These are phyloP conservation scores for Psittacus erithacus DNA, from an alignment of 2,113 vertebrate species.

Conservation along the genomic window DNA sequence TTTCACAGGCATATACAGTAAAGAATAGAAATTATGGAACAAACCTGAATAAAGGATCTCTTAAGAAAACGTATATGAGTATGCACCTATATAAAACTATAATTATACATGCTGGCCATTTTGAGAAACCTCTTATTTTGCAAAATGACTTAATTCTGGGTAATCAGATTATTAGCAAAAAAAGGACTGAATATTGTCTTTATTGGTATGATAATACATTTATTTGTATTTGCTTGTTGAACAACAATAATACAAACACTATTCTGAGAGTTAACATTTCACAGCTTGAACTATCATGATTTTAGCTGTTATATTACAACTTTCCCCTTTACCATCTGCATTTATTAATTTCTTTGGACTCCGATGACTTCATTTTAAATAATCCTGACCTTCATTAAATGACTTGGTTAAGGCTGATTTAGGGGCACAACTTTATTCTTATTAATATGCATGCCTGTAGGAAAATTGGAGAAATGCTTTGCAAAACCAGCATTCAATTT, in stretches of 20 bases:
- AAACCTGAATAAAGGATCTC: not conserved
- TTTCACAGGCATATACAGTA: not conserved
- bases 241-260: not conserved
- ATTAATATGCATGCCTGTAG: slow-evolving; percentile 27
- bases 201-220: not conserved
- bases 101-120: not conserved
- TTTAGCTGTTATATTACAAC: not conserved
- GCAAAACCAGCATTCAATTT: slow-evolving; percentile 49
- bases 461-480: slow-evolving; percentile 49
- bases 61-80: not conserved
- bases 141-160: not conserved
- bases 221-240: not conserved
- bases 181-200: not conserved
- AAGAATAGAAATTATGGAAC: not conserved
- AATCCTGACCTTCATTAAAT: slow-evolving; percentile 30
- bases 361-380: slow-evolving; percentile 6
- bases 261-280: not conserved
- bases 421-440: slow-evolving; percentile 38
- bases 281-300: not conserved
- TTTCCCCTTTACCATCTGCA: not conserved
- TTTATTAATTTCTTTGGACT: not conserved
- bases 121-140: slow-evolving; percentile 19
- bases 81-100: not conserved
- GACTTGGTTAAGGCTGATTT: slow-evolving; percentile 42
- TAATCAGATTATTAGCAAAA: not conserved